Base-by-base conservation (phyloP, 2,113 vertebrate genomes). In the Chrysochloris asiatica region DNA sequence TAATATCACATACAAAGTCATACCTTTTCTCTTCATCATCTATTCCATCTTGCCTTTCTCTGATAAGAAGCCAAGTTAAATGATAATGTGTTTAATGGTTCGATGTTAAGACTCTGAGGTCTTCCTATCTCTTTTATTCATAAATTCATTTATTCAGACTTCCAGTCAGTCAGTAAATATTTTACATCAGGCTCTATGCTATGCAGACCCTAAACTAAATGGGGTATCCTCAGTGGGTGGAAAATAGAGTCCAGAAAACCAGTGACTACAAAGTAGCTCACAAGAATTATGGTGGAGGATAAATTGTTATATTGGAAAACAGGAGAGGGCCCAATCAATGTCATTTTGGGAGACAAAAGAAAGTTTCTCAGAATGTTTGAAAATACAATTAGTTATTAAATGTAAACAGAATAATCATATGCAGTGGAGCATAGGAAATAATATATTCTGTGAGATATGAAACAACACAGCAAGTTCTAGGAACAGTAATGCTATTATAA, bases 361-460 rank as follows among this genome's bases (percentile, higher is more conserved):
- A 10, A 14, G 0, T 56, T 86, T 88, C 43, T 54, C 43, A 71
- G 43, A 76, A 72, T 21, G 88, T 5, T 77, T 90, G 12, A 83
- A 92, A 90, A 63, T 65, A 26, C 17, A 75, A 65, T 22, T 41
- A 81, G 48, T 88, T 82, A 3, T 78, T 94, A 72, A 83, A 94
- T 71, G 41, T n/a, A 75, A 90, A n/a, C 6, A 92, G 41, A 86
- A 73, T 2, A 75, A 48, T 48, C 50, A 72, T 67, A 73, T 83
- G 47, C 72, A 72, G 41, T 89, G 80, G 19, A 3, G 10, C 48
- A n/a, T 79, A 76, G 14, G 72, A 7, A 61, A 59, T 73, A 33
- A 43, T 77, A 17, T 83, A 61, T 77, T 76, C 36, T 47, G 33
- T 3, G 36, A 85, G 48, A 71, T 19, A 36, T n/a, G 11, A 82